A percentile compares a stretch with the other conserved stretches of the same genome.
These are phyloP conservation scores for Megalops cyprinoides DNA, from an alignment of 2,797 vertebrate genomes.

Conservation along the genomic window DNA sequence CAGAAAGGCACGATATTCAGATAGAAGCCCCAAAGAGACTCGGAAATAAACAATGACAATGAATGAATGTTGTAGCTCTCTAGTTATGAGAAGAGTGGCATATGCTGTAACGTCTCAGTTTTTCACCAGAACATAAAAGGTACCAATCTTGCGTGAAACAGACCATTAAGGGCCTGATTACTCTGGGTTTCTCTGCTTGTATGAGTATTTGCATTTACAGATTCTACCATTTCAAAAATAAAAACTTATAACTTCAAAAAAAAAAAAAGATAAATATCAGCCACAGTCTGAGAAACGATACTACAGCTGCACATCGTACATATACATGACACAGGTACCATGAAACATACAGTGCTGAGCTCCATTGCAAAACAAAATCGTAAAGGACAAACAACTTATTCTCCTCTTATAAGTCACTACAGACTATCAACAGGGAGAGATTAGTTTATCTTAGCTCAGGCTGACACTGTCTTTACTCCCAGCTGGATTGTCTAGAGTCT, in stretches of 20 bases:
- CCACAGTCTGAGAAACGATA: not conserved
- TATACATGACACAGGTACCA: not conserved
- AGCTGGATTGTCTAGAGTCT: constrained; percentile 33
- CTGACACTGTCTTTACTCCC: not conserved
- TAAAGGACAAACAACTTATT: not conserved
- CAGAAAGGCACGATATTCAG: not conserved
- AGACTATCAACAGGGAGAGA: not conserved
- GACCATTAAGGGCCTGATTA: too few relatives aligned
- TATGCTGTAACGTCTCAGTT: too few relatives aligned
- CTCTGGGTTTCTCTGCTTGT: not conserved
- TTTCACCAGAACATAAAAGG: too few relatives aligned
- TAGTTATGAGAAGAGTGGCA: too few relatives aligned
- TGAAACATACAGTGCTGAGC: too few relatives aligned
- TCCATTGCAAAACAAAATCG: too few relatives aligned
- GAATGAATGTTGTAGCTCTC: not conserved
- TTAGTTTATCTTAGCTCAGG: not conserved
- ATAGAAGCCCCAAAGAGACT: not conserved
- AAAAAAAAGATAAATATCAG: not conserved
- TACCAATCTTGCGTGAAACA: too few relatives aligned
- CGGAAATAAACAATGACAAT: not conserved
- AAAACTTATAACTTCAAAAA: too few relatives aligned
- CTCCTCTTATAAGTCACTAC: not conserved
- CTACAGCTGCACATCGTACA: too few relatives aligned
- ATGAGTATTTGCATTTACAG: not conserved
- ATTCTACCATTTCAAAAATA: not conserved